These are phyloP conservation scores for Phalacrocorax brasilianus DNA, from an alignment of 2,113 vertebrate species.

Conservation along the genomic window DNA sequence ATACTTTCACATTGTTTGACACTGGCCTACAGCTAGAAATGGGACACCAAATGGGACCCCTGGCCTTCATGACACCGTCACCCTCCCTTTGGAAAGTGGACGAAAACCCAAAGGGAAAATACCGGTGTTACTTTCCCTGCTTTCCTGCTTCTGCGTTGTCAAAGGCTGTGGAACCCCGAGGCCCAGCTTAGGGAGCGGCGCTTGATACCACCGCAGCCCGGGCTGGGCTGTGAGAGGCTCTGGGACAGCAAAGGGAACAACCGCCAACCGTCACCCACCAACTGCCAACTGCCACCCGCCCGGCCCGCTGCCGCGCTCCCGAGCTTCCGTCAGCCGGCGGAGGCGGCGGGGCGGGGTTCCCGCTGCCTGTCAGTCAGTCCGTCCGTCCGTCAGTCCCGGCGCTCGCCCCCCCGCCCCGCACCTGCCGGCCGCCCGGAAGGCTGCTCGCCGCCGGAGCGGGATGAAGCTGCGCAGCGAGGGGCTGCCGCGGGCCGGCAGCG, in stretches of 20 bases:
- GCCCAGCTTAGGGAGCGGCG: accelerated
- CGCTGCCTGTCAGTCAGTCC: no score
- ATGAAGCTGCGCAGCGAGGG: constrained; percentile 4
- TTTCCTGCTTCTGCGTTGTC: accelerated
- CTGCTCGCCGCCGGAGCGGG: not conserved
- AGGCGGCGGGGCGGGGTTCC: no score
- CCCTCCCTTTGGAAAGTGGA: accelerated
- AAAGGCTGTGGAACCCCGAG: accelerated
- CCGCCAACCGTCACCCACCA: not conserved
- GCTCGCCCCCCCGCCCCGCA: no score
- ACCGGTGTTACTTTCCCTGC: accelerated
- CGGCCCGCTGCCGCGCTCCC: not conserved
- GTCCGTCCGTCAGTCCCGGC: no score
- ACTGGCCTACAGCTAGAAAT: no score
- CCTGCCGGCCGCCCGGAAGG: no score
- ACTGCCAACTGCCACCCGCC: no score
- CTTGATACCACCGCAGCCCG: not conserved
- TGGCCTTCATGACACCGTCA: accelerated
- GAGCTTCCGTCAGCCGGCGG: no score
- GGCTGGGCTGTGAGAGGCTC: not conserved
- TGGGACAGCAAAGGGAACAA: not conserved
- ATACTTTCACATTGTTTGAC: accelerated
- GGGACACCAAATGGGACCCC: no score
- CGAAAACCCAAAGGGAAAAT: not conserved
- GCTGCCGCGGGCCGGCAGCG: not conserved